Base-by-base conservation (phyloP, 1,140 invertebrate species). In the Tetramorium alpestre region DNA sequence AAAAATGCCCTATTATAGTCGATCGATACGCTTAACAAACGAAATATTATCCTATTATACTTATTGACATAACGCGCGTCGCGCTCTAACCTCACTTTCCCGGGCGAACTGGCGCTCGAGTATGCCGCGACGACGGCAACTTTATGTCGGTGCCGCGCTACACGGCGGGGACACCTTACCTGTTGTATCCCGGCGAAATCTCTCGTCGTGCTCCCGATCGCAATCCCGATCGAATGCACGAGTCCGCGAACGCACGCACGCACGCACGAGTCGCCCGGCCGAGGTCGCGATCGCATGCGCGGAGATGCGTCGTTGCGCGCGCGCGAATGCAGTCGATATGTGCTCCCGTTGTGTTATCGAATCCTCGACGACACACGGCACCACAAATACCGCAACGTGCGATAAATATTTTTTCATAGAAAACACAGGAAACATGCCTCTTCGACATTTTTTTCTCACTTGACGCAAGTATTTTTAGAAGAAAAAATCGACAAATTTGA, bases 71-170 rank as follows among this genome's bases (percentile, higher is more conserved):
- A n/a, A 65, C 64, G 38, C 33, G 41, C 64, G 38, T 44, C 13
- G 13, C 64, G 4, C 3, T 38, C 47, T 81, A 81, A 82, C 78
- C 78, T 82, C 22, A 82, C 33, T 72, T 33, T n/a, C 6, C 2
- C 16, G 2, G 4, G 67, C n/a, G n/a, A n/a, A 11, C 10, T 7
- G 22, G 41, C 16, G n/a, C 10, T 28, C 41, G 41, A 44, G 64
- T 41, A 4, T 18, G 41, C 4, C 4, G n/a, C 10, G 64, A 44
- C 10, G 64, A 67, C 38, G 64, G 3, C 38, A 2, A 44, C 16
- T 67, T 41, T 2, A 47, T n/a, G 18, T 67, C 25, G 62, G 33
- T 58, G 47, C 6, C 18, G 13, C 11, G 13, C n/a, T 22, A 47
- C n/a, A 44, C 5, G 0, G 5, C 5, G 47, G 3, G 16, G 18